A percentile compares a stretch with the other conserved stretches of the same genome.
phyloP scores from a whole-genome alignment of 2,113 vertebrate genomes.

The Notechis scutatus region DNA sequence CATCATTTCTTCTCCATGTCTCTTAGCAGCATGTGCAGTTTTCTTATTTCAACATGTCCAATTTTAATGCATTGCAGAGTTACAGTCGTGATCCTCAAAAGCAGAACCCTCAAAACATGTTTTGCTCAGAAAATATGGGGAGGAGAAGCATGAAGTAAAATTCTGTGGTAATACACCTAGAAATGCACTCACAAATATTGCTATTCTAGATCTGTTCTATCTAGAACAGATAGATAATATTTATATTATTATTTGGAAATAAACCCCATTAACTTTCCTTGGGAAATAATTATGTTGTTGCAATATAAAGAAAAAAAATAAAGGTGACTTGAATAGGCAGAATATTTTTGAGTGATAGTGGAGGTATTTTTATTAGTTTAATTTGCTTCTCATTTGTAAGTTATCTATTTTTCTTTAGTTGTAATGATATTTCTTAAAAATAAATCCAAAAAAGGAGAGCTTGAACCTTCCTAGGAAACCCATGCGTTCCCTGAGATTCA shows the following conservation, averaged over 20 bases:
- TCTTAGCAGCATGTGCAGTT: neutral
- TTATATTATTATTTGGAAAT: neutral
- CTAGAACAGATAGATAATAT: neutral
- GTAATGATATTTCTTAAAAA: conserved; percentile 12
- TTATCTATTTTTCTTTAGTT: neutral
- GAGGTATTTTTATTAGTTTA: conserved; percentile 1
- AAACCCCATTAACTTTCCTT: neutral
- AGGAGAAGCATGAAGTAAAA: neutral
- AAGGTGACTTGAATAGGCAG: neutral
- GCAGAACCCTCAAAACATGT: neutral
- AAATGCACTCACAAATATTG: neutral
- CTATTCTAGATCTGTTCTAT: neutral
- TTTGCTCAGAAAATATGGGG: neutral
- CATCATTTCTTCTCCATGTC: neutral
- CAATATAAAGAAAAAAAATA: neutral
- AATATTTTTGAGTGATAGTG: neutral
- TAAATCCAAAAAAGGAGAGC: neutral
- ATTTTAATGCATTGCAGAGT: neutral
- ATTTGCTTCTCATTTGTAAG: neutral
- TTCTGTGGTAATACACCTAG: neutral
- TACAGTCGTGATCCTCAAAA: neutral
- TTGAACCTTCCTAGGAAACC: neutral
- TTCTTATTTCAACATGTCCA: neutral
- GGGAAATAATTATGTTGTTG: neutral
- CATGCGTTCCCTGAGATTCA: neutral